phyloP scores from a whole-genome alignment of 1,140 invertebrate genomes.

The Rhyacophila brunnea region DNA sequence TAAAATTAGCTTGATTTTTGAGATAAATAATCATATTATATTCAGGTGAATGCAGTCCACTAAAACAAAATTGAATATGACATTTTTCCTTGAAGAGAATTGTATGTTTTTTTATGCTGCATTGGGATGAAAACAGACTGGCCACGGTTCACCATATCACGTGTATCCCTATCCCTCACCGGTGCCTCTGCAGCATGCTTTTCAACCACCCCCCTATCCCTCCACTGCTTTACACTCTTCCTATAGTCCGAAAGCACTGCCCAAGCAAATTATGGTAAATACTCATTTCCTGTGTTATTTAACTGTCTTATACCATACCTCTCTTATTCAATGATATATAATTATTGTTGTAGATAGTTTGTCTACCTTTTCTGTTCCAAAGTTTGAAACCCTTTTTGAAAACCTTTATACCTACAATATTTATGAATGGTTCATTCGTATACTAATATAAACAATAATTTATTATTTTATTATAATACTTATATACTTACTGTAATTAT shows the following conservation, averaged over 20 bases:
- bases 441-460: no score
- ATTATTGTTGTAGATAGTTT: no score
- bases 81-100: background rate
- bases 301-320: no score
- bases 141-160: constrained; percentile 51
- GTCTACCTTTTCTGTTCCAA: no score
- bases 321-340: no score
- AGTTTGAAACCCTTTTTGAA: no score
- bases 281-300: constrained; percentile 23
- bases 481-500: no score
- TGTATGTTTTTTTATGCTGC: constrained; percentile 20
- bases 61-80: background rate
- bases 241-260: constrained; percentile 51
- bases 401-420: no score
- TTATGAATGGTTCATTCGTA: no score
- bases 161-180: constrained; percentile 53
- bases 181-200: constrained; percentile 51
- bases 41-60: background rate
- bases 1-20: background rate
- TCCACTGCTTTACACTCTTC: constrained; percentile 42
- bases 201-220: constrained; percentile 43
- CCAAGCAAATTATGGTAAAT: constrained; percentile 50
- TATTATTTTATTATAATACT: no score
- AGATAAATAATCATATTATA: background rate
- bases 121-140: constrained; percentile 38